Percentiles rank a stretch among this genome's conserved stretches.
Evolutionary conservation across 2,797 vertebrate genomes (phyloP).

Genomic region (Steatocranus sp.): DNA sequence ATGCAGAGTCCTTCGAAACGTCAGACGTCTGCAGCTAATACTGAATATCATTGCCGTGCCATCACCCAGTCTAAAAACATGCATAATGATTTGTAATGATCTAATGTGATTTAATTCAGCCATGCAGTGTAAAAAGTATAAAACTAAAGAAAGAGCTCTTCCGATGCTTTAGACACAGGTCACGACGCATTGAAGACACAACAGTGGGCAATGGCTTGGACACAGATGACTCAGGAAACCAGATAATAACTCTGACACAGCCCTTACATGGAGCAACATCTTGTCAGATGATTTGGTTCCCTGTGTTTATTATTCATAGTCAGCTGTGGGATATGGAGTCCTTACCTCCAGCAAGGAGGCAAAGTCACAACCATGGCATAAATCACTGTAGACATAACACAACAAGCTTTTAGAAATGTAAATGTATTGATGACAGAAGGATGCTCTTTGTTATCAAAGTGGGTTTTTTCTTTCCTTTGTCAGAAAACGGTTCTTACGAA

Average conservation of each 20-base stretch:
- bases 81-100: not conserved
- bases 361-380: not conserved
- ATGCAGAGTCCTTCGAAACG: not conserved
- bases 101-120: not conserved
- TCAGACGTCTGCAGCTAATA: not conserved
- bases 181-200: not conserved
- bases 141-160: not conserved
- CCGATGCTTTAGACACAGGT: not conserved
- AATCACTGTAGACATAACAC: not conserved
- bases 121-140: not conserved
- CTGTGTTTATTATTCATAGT: not conserved
- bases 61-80: not conserved
- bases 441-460: not conserved
- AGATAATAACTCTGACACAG: not conserved
- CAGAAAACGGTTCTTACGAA: not conserved
- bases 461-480: not conserved
- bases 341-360: not conserved
- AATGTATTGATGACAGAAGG: not conserved
- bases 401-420: not conserved
- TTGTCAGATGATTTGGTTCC: not conserved
- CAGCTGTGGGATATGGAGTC: not conserved
- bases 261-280: not conserved
- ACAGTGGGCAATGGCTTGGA: not conserved
- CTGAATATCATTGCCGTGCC: not conserved
- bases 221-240: constrained; percentile 3